Conservation (phyloP, 2,113 vertebrate species). For the Pomatorhinus ruficollis region DNA sequence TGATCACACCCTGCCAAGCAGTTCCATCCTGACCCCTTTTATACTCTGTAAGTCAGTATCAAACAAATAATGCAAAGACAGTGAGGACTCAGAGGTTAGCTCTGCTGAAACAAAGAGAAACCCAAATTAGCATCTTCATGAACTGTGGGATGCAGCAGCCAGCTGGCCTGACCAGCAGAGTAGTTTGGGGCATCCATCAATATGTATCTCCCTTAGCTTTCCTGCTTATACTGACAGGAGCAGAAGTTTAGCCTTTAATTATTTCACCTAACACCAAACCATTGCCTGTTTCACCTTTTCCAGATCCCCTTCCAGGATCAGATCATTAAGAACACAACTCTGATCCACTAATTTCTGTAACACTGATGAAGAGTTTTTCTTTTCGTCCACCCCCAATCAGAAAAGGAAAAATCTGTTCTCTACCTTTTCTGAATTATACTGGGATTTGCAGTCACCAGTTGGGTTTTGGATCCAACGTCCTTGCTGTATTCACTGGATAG, state of each 20-base stretch:
- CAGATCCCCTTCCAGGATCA: background rate
- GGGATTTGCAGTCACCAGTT: conserved; percentile 95
- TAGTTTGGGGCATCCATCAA: background rate
- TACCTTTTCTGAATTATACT: conserved; percentile 98
- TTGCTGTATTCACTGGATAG: conserved; percentile 86
- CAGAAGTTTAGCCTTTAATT: background rate
- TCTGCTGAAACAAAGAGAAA: background rate
- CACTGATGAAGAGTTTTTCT: background rate
- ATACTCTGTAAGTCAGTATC: background rate
- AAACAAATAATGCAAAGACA: background rate
- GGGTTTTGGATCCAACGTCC: conserved; percentile 90
- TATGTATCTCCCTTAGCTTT: background rate
- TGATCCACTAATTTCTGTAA: background rate
- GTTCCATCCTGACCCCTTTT: background rate
- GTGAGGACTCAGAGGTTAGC: background rate
- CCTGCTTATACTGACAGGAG: background rate
- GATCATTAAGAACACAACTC: background rate
- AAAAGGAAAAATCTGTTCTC: background rate
- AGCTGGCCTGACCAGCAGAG: background rate
- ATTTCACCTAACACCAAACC: background rate
- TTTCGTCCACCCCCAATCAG: background rate
- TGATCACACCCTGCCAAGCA: background rate
- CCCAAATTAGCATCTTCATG: background rate
- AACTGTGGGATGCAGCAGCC: background rate
- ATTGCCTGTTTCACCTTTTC: background rate